These are phyloP conservation scores for Crocallis elinguaria DNA, from an alignment of 2,888 invertebrate species.

Conservation along the genomic window DNA sequence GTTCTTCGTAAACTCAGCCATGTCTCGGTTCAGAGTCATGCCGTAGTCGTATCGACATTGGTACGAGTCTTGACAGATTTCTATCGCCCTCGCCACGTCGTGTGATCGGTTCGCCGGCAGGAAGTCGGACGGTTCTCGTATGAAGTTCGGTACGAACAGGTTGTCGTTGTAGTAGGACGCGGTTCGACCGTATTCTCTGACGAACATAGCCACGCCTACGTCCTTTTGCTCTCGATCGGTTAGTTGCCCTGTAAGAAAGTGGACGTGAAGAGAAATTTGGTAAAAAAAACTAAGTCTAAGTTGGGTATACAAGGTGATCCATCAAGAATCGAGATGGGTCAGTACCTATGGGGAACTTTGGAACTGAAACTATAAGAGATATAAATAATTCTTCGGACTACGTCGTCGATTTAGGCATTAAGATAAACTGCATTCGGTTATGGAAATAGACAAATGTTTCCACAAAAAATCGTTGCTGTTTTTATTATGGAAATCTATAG, in stretches of 20 bases:
- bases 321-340: too few species aligned
- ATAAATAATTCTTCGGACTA: too few species aligned
- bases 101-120: slow-evolving; percentile 89
- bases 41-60: slow-evolving; percentile 96
- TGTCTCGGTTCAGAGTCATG: slow-evolving; percentile 92
- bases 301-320: too few species aligned
- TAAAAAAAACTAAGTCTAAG: too few species aligned
- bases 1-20: slow-evolving; percentile 94
- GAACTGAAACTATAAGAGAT: too few species aligned
- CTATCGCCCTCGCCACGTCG: slow-evolving; percentile 86
- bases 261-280: too few species aligned
- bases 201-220: slow-evolving; percentile 91
- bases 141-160: slow-evolving; percentile 90
- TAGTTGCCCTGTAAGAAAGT: slow-evolving; percentile 87
- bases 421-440: too few species aligned
- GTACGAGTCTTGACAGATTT: slow-evolving; percentile 91
- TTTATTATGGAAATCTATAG: too few species aligned
- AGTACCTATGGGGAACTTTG: too few species aligned
- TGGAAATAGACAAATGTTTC: too few species aligned
- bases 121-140: slow-evolving; percentile 88
- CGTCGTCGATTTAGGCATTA: too few species aligned
- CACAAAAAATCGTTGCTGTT: too few species aligned
- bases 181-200: slow-evolving; percentile 90
- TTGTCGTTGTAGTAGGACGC: slow-evolving; percentile 93
- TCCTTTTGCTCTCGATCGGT: slow-evolving; percentile 90